These are phyloP conservation scores for Pandemis corylana DNA, from an alignment of 2,888 invertebrate species.

Conservation along the genomic window DNA sequence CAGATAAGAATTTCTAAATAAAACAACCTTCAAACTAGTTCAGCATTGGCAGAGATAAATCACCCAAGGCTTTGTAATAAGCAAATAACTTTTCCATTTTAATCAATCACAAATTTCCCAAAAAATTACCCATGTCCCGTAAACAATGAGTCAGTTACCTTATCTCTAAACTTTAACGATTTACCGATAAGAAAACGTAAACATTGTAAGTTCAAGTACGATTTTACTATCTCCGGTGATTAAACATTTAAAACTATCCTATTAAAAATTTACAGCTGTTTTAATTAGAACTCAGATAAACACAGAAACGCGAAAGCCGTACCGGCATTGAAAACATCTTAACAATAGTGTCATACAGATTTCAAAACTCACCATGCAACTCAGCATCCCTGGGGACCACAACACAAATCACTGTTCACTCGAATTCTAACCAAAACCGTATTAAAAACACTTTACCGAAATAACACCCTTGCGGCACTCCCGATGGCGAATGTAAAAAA, in stretches of 20 bases:
- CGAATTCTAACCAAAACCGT: slow-evolving; percentile 49
- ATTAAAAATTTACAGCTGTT: slow-evolving; percentile 72
- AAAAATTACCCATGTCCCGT: neutral
- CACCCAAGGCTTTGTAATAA: slow-evolving; percentile 16
- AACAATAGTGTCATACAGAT: slow-evolving; percentile 79
- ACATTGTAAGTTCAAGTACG: slow-evolving; percentile 33
- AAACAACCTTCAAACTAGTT: slow-evolving; percentile 5
- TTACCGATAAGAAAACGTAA: slow-evolving; percentile 38
- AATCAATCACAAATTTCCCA: slow-evolving; percentile 35
- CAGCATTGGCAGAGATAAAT: slow-evolving; percentile 22
- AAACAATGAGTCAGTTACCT: slow-evolving; percentile 32
- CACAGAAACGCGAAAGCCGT: neutral
- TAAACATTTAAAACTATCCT: slow-evolving; percentile 72
- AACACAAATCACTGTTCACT: slow-evolving; percentile 57
- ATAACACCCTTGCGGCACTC: slow-evolving; percentile 69
- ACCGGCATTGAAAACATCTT: slow-evolving; percentile 52
- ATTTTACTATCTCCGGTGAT: slow-evolving; percentile 58
- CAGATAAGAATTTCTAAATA: slow-evolving; percentile 7
- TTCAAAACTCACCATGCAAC: slow-evolving; percentile 78
- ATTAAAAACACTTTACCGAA: slow-evolving; percentile 65
- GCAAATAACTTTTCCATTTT: slow-evolving; percentile 18
- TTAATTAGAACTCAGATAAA: slow-evolving; percentile 69
- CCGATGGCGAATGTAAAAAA: slow-evolving; percentile 57
- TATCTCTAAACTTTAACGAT: slow-evolving; percentile 25
- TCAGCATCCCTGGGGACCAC: slow-evolving; percentile 73